Percentiles rank a stretch among this genome's conserved stretches.
Evolutionary conservation across 2,797 vertebrate genomes (phyloP).

Genomic region (Numenius phaeopus): DNA sequence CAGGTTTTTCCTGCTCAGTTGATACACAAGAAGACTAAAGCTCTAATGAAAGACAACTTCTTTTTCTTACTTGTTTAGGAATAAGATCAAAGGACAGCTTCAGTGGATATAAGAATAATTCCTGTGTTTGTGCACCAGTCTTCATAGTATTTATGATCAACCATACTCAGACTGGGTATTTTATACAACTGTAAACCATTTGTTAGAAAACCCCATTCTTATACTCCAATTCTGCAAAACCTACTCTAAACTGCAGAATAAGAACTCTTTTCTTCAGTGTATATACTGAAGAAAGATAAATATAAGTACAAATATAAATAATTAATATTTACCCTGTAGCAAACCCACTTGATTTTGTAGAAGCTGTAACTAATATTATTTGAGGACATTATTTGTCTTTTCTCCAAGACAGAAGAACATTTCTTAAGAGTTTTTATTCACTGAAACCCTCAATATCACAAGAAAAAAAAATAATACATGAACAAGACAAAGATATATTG

Average conservation of each 20-base stretch:
- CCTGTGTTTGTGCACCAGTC: neutral
- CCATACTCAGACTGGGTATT: neutral
- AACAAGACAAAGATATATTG: neutral
- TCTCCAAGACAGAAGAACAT: neutral
- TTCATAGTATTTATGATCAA: neutral
- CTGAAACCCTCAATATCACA: neutral
- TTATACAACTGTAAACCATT: neutral
- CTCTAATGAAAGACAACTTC: neutral
- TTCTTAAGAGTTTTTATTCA: neutral
- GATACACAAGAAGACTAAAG: neutral
- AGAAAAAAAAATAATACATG: fast-evolving
- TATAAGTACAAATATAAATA: neutral
- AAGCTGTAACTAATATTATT: neutral
- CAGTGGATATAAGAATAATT: neutral
- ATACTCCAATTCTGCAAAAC: neutral
- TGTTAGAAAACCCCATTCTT: neutral
- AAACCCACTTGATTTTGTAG: neutral
- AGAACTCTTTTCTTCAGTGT: neutral
- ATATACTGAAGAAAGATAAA: neutral
- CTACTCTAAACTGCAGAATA: neutral
- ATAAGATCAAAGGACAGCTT: neutral
- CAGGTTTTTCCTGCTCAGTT: neutral
- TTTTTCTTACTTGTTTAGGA: neutral
- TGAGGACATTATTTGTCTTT: neutral
- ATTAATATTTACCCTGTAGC: neutral